Percentiles rank a stretch among this genome's conserved stretches.
Conservation (phyloP, 2,113 vertebrate species). For the Chitala chitala region DNA sequence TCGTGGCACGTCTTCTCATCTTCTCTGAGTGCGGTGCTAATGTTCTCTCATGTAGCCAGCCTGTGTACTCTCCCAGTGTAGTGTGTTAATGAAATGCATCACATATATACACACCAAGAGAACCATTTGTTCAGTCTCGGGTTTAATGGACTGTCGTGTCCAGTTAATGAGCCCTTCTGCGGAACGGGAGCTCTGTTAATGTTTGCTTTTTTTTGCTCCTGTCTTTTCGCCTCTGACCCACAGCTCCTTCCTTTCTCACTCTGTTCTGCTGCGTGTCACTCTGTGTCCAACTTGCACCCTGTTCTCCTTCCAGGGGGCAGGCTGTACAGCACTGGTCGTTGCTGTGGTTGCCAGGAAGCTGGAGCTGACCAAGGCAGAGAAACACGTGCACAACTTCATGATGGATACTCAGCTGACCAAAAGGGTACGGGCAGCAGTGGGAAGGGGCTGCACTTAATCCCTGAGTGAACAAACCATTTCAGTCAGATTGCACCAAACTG, state of each 20-base stretch:
- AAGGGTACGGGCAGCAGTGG: slow-evolving; percentile 69
- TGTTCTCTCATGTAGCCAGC: neutral
- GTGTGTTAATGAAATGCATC: slow-evolving; percentile 17
- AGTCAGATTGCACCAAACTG: too few relatives aligned
- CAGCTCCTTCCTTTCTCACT: slow-evolving; percentile 41
- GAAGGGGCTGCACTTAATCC: too few relatives aligned
- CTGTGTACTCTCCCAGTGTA: neutral
- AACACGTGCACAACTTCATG: slow-evolving; percentile 99
- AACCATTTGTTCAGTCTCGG: neutral
- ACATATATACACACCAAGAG: neutral
- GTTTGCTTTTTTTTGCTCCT: slow-evolving; percentile 17
- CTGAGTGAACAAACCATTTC: too few relatives aligned
- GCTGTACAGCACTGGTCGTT: slow-evolving; percentile 93
- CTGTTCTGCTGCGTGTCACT: slow-evolving; percentile 24
- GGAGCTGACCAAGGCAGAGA: slow-evolving; percentile 97
- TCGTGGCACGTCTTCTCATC: too few relatives aligned
- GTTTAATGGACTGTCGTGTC: slow-evolving; percentile 14
- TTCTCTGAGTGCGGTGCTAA: neutral
- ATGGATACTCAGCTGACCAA: slow-evolving; percentile 99
- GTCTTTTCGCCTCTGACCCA: slow-evolving; percentile 39
- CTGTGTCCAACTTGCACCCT: too few relatives aligned
- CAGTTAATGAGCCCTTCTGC: slow-evolving; percentile 17
- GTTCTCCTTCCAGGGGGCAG: slow-evolving; percentile 71
- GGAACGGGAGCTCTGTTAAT: neutral
- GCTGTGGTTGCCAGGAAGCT: slow-evolving; percentile 97